phyloP scores from a whole-genome alignment of 2,888 invertebrate genomes.

The Listrodromus nycthemerus region DNA sequence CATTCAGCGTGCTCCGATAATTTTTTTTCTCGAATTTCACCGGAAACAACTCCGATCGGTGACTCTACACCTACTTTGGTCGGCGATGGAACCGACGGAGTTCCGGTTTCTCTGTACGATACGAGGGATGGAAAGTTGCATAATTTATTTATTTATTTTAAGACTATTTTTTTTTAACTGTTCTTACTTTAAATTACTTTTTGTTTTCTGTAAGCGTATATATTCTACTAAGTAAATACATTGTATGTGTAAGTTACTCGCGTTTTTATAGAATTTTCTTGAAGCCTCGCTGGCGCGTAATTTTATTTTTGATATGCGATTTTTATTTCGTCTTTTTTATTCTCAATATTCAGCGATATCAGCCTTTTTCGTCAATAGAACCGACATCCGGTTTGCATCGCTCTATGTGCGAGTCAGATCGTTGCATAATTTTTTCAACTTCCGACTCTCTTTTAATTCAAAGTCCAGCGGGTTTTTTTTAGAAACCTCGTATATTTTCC shows the following conservation, averaged over 20 bases:
- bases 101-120: not conserved
- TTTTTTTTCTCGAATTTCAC: not conserved
- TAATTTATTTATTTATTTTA: not conserved
- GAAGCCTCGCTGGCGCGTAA: not conserved
- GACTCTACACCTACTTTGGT: not conserved
- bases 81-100: not conserved
- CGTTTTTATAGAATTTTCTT: not conserved
- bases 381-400: not conserved
- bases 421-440: not conserved
- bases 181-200: no score
- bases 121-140: not conserved
- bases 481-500: no score
- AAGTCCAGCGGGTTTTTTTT: no score
- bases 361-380: constrained; percentile 9
- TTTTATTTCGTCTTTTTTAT: not conserved
- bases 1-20: constrained; percentile 7
- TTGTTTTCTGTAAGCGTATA: no score
- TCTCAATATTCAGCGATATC: not conserved
- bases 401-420: not conserved
- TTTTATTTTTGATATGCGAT: not conserved
- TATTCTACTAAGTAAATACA: not conserved
- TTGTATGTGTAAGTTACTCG: no score
- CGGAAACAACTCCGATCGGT: not conserved
- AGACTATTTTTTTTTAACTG: not conserved
- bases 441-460: not conserved